These are phyloP conservation scores for Xiphias gladius DNA, from an alignment of 2,113 vertebrate species.

Conservation along the genomic window DNA sequence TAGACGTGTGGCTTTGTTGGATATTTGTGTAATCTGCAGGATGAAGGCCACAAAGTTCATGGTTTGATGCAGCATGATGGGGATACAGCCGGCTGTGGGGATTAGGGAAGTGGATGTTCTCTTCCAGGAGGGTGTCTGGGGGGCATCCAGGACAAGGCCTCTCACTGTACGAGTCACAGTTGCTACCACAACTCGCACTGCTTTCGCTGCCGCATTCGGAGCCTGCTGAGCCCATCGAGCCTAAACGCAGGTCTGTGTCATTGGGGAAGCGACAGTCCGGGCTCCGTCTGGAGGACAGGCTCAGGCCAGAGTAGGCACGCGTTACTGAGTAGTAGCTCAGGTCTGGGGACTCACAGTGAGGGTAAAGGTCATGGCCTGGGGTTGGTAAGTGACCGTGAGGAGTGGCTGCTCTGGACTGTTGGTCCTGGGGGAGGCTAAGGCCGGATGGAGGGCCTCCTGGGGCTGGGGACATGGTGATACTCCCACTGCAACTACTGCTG, in stretches of 20 bases:
- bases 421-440: slow-evolving; percentile 89
- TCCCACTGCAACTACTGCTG: slow-evolving; percentile 30
- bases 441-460: slow-evolving; percentile 87
- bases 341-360: slow-evolving; percentile 95
- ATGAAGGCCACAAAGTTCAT: slow-evolving; percentile 87
- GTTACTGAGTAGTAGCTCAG: slow-evolving; percentile 93
- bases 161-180: slow-evolving; percentile 90
- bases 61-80: slow-evolving; percentile 78
- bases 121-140: slow-evolving; percentile 88
- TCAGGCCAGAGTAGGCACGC: slow-evolving; percentile 89
- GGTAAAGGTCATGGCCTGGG: slow-evolving; percentile 91
- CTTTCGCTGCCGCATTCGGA: slow-evolving; percentile 97
- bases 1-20: slow-evolving; percentile 84
- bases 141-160: slow-evolving; percentile 88
- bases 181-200: slow-evolving; percentile 92
- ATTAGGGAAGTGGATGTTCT: slow-evolving; percentile 86
- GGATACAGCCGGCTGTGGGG: slow-evolving; percentile 84
- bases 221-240: slow-evolving; percentile 90
- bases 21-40: slow-evolving; percentile 84
- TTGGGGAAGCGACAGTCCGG: slow-evolving; percentile 90
- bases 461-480: slow-evolving; percentile 81
- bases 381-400: slow-evolving; percentile 83
- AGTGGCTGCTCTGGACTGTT: slow-evolving; percentile 84
- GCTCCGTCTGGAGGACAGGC: slow-evolving; percentile 88
- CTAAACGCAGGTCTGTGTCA: slow-evolving; percentile 89